A percentile compares a stretch with the other conserved stretches of the same genome.
These are phyloP conservation scores for Rhegmatorhina hoffmannsi DNA, from an alignment of 2,113 vertebrate genomes.

Conservation along the genomic window DNA sequence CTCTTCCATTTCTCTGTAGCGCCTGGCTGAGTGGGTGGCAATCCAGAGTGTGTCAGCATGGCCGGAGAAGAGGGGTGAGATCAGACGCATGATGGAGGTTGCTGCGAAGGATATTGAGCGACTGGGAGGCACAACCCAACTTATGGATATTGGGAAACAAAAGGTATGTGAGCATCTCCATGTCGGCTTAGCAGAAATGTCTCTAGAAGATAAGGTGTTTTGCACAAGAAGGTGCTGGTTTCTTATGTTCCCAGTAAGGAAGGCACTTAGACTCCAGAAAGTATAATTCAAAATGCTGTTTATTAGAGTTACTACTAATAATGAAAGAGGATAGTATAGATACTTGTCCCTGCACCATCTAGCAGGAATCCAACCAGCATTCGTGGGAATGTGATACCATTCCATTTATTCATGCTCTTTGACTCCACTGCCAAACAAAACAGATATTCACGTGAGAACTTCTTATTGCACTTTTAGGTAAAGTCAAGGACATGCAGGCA, in stretches of 20 bases:
- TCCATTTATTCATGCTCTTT: not conserved
- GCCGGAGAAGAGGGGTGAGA: slow-evolving; percentile 91
- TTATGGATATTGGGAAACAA: slow-evolving; percentile 90
- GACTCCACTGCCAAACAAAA: not conserved
- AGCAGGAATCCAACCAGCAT: not conserved
- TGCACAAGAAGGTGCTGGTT: not conserved
- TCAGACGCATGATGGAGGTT: slow-evolving; percentile 90
- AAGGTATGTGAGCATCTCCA: slow-evolving; percentile 68
- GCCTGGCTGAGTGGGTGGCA: slow-evolving; percentile 89
- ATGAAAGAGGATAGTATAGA: not conserved
- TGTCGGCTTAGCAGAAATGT: not conserved
- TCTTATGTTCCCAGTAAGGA: not conserved
- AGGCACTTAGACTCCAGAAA: not conserved
- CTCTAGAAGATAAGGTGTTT: not conserved
- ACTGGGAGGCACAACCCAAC: slow-evolving; percentile 86
- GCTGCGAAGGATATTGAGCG: slow-evolving; percentile 86
- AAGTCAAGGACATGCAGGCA: not conserved
- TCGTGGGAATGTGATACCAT: not conserved
- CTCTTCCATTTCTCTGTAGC: slow-evolving; percentile 63
- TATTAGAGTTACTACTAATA: not conserved
- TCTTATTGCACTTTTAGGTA: not conserved
- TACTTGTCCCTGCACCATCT: not conserved
- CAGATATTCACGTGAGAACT: not conserved
- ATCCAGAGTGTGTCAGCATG: slow-evolving; percentile 94
- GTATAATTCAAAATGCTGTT: not conserved